Base-by-base conservation (phyloP, 2,888 invertebrate species). In the Lacanobia wlatinum region DNA sequence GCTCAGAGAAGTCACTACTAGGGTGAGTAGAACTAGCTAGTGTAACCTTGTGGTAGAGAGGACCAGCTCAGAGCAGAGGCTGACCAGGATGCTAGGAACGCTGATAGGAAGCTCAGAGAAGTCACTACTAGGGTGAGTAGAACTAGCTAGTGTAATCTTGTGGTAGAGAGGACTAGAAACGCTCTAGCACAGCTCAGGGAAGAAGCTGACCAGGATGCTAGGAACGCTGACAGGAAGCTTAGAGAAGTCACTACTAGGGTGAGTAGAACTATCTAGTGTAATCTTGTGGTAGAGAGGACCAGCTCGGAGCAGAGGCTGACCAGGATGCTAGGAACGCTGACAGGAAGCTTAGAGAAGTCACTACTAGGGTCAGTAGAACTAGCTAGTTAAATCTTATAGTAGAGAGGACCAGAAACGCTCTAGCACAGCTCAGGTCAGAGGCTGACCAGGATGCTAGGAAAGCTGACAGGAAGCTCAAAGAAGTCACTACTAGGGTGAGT, bases 71-170 rank as follows among this genome's bases (percentile, higher is more conserved):
- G 95, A 0, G 90, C 90, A 0, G 96, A 96, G 10, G 87, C 91
- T 0, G 95, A 95, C 9, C 88, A 89, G 67, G 93, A 93, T 2
- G 89, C 87, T 0, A 88, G 78, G 72, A 94, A 92, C 38, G 94
- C 93, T 0, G 95, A 96, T 18, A 87, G 95, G 73, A 95, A 93
- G 73, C 90, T 95, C 0, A 71, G 95, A 18, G 95, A 96, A 58
- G 90, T 95, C 4, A 92, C 91, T 23, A 89, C 91, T 6, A 91
- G 92, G 89, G 95, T 94, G 43, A 90, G 83, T 58, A 9, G 3
- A 14, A 53, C 14, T 52, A 52, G 12, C 14, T 52, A 21, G 12
- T 46, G 43, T 46, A 46, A 46, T 46, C 14, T 12, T 46, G 10
- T 40, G 40, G 10, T 40, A 40, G 95, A 95, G 77, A 87, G 95